Conservation (phyloP, 2,888 invertebrate genomes). For the Endotricha flammealis region DNA sequence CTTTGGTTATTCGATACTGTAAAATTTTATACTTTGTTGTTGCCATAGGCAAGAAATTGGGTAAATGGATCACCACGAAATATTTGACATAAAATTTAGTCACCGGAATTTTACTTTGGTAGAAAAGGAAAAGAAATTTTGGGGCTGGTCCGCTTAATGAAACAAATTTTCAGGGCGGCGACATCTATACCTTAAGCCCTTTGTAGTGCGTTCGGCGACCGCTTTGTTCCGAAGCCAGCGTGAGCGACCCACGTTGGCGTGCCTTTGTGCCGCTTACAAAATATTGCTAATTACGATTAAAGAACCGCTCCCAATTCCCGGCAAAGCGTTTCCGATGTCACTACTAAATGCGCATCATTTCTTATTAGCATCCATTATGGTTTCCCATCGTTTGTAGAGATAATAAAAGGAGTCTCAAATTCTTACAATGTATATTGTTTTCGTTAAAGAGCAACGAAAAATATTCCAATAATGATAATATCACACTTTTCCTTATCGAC, state of each 20-base stretch:
- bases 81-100: slow-evolving; percentile 45
- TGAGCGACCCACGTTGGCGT: slow-evolving; percentile 42
- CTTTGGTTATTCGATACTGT: slow-evolving; percentile 41
- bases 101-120: slow-evolving; percentile 44
- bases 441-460: too few species aligned
- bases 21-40: slow-evolving; percentile 46
- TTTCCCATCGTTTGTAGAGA: not conserved
- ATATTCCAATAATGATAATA: not conserved
- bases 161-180: slow-evolving; percentile 71
- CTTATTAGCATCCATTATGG: not conserved
- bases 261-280: slow-evolving; percentile 62
- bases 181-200: slow-evolving; percentile 71
- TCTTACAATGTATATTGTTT: too few species aligned
- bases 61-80: slow-evolving; percentile 53
- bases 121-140: slow-evolving; percentile 61
- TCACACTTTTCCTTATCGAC: not conserved
- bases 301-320: slow-evolving; percentile 33
- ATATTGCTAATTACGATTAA: slow-evolving; percentile 71
- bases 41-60: slow-evolving; percentile 39
- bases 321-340: not conserved
- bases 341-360: slow-evolving; percentile 14
- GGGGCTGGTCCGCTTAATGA: slow-evolving; percentile 63
- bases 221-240: slow-evolving; percentile 50
- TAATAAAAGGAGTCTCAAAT: too few species aligned
- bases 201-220: slow-evolving; percentile 55